These are phyloP conservation scores for Tyrannus savana DNA, from an alignment of 2,113 vertebrate species.

Conservation along the genomic window DNA sequence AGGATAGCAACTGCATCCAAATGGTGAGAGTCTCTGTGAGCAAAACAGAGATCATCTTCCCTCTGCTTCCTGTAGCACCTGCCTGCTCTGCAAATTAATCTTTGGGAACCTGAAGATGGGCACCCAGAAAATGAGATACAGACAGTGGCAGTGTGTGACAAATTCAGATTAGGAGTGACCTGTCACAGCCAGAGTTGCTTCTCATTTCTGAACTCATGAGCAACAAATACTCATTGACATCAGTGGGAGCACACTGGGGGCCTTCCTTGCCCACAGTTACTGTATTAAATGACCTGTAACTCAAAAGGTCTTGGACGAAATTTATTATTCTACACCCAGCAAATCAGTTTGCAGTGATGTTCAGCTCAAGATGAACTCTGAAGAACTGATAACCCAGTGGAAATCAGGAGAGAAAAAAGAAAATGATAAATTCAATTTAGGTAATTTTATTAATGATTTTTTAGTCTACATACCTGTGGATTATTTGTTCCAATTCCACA, in stretches of 20 bases:
- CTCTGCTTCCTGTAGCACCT: background rate
- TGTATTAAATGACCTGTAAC: slow-evolving; percentile 28
- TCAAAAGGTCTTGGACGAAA: slow-evolving; percentile 6
- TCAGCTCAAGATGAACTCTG: background rate
- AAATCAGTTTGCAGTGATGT: background rate
- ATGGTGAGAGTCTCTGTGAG: fast-evolving
- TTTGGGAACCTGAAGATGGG: background rate
- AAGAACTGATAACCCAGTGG: background rate
- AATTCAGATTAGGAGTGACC: slow-evolving; percentile 15
- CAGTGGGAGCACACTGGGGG: background rate
- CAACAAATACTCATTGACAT: slow-evolving; percentile 13
- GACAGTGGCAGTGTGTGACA: background rate
- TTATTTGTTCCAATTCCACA: background rate
- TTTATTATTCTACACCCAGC: slow-evolving; percentile 9
- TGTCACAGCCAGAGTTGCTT: background rate
- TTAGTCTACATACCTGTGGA: background rate
- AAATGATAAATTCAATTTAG: background rate
- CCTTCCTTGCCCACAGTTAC: background rate
- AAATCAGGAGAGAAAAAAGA: background rate
- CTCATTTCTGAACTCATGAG: background rate
- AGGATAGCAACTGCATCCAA: background rate
- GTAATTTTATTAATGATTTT: background rate
- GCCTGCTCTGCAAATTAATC: background rate
- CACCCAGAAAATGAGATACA: slow-evolving; percentile 6
- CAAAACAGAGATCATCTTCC: background rate